Conservation (phyloP, 2,113 vertebrate species). For the Notechis scutatus region DNA sequence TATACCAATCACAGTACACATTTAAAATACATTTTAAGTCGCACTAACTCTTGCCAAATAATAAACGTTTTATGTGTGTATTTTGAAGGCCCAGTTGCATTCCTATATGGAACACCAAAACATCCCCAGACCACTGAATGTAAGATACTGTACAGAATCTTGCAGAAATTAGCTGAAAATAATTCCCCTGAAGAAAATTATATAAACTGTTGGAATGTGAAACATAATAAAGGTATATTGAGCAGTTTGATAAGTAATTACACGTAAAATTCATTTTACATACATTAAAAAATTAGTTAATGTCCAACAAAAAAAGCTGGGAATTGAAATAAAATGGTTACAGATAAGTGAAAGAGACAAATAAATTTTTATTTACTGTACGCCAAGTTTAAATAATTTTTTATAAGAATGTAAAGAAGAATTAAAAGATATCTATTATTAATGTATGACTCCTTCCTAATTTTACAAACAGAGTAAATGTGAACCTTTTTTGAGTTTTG, state of each 20-base stretch:
- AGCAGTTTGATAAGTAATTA: background rate
- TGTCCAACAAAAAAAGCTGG: background rate
- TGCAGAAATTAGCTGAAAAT: background rate
- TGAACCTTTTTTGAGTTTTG: constrained; percentile 45
- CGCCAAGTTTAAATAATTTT: constrained; percentile 16
- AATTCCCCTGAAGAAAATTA: background rate
- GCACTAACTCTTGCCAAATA: background rate
- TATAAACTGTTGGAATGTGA: background rate
- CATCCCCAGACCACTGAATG: background rate
- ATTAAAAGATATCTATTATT: constrained; percentile 33
- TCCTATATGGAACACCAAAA: background rate
- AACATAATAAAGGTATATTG: background rate
- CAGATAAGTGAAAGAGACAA: constrained; percentile 14
- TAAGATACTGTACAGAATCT: background rate
- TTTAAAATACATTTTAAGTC: background rate
- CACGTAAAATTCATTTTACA: background rate
- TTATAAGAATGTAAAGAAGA: background rate
- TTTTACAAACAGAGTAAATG: constrained; percentile 46
- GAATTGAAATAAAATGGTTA: background rate
- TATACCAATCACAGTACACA: background rate
- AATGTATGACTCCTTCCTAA: constrained; percentile 32
- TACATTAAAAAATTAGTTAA: constrained; percentile 10
- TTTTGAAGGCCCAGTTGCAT: background rate
- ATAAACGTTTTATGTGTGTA: background rate
- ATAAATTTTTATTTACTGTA: background rate